Percentiles rank a stretch among this genome's conserved stretches.
Conservation (phyloP, 1,140 invertebrate species). For the Dinoponera quadriceps region DNA sequence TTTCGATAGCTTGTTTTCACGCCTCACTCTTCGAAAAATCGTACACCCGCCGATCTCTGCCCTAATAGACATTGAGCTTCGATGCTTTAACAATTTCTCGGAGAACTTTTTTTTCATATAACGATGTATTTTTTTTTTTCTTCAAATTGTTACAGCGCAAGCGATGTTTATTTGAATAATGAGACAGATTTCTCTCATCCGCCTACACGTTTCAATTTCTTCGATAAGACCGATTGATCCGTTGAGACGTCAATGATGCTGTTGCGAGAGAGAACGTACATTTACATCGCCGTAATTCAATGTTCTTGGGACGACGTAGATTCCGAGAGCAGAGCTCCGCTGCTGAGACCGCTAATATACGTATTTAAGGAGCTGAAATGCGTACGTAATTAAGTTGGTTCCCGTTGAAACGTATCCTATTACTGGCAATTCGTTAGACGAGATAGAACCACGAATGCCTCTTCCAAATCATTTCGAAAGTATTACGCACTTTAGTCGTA, state of each 20-base stretch:
- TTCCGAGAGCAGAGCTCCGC: not conserved
- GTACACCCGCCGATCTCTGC: not conserved
- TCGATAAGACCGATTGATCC: not conserved
- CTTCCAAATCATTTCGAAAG: conserved; percentile 27
- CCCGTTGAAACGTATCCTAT: conserved; percentile 29
- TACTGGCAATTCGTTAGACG: conserved; percentile 55
- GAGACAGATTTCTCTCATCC: not conserved
- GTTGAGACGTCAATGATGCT: not conserved
- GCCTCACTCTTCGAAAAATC: not conserved
- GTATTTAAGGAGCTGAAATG: conserved; percentile 54
- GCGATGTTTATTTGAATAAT: too few species aligned
- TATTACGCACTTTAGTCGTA: not conserved
- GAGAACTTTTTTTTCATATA: too few species aligned
- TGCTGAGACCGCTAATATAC: conserved; percentile 23
- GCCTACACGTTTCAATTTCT: not conserved
- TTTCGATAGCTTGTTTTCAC: conserved; percentile 17
- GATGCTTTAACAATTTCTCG: too few species aligned
- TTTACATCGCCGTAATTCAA: conserved; percentile 1
- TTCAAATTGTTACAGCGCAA: too few species aligned
- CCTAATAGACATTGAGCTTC: too few species aligned
- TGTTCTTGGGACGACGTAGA: not conserved
- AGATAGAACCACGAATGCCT: conserved; percentile 18
- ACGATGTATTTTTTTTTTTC: too few species aligned
- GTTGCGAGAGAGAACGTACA: not conserved
- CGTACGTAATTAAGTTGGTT: conserved; percentile 20